These are phyloP conservation scores for Brachionus rubens DNA, from an alignment of 1,140 invertebrate genomes.

Conservation along the genomic window DNA sequence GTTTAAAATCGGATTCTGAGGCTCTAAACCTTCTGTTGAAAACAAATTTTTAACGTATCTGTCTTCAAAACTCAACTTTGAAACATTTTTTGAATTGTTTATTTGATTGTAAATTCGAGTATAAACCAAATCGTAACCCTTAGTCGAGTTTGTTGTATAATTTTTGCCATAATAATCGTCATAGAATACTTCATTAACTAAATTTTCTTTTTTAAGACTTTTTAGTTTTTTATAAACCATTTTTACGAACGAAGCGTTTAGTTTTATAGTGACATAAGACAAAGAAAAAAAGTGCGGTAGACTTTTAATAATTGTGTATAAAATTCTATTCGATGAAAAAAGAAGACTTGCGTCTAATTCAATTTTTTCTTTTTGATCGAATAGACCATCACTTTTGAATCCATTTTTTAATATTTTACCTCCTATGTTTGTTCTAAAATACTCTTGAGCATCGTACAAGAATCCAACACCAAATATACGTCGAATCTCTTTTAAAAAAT, in stretches of 20 bases:
- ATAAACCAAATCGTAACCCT: not conserved
- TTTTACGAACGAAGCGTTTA: not conserved
- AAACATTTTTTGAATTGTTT: not conserved
- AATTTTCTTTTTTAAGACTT: not conserved
- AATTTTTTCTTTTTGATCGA: not conserved
- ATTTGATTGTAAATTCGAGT: not conserved
- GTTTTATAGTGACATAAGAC: constrained; percentile 9
- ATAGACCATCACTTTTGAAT: not conserved
- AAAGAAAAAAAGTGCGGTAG: constrained; percentile 41
- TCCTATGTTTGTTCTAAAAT: not conserved
- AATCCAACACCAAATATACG: constrained; percentile 11
- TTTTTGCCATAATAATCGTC: not conserved
- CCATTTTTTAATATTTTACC: constrained; percentile 23
- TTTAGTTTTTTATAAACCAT: not conserved
- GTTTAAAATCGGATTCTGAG: not conserved
- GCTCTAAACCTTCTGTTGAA: not conserved
- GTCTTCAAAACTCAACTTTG: not conserved
- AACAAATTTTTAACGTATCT: constrained; percentile 15
- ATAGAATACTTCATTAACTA: not conserved
- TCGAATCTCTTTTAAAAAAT: constrained; percentile 17
- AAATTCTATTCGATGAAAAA: constrained; percentile 1
- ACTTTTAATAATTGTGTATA: constrained; percentile 22
- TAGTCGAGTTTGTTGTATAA: not conserved
- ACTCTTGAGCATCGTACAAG: constrained; percentile 10
- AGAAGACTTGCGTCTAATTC: constrained; percentile 8